phyloP scores from a whole-genome alignment of 2,113 vertebrate species.

The Megaceryle maxima region DNA sequence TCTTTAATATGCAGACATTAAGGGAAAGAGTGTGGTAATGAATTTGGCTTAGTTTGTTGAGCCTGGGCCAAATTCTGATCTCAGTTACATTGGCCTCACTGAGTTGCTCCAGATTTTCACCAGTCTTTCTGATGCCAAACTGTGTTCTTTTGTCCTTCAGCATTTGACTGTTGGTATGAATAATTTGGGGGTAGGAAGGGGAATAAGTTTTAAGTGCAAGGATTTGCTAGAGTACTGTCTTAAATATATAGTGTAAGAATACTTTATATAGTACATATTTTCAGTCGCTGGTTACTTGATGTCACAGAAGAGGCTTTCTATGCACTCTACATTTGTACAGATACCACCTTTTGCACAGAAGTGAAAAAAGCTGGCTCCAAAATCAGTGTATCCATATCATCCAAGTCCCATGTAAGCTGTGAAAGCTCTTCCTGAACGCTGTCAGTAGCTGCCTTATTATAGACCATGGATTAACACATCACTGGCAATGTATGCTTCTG shows the following conservation, averaged over 20 bases:
- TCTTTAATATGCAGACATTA: constrained; percentile 72
- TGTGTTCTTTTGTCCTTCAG: constrained; percentile 34
- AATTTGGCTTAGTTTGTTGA: constrained; percentile 66
- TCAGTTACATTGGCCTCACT: constrained; percentile 43
- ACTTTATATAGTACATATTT: rapidly evolving
- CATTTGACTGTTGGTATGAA: constrained; percentile 23
- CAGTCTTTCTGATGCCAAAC: constrained; percentile 10
- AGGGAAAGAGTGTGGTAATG: constrained; percentile 70
- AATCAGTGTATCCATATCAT: not conserved
- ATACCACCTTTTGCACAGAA: not conserved
- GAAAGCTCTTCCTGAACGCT: not conserved
- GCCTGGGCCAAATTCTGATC: constrained; percentile 55
- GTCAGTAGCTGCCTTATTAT: not conserved
- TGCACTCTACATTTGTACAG: not conserved
- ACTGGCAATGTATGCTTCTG: not conserved
- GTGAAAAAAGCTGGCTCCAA: not conserved
- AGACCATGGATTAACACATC: not conserved
- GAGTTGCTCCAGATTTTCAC: constrained; percentile 50
- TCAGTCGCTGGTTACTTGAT: not conserved
- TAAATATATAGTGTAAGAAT: not conserved
- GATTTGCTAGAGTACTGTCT: not conserved
- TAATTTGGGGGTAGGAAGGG: not conserved
- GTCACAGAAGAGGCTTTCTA: not conserved
- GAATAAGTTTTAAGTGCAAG: not conserved
- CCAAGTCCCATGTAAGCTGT: not conserved